A percentile compares a stretch with the other conserved stretches of the same genome.
These are phyloP conservation scores for Novumbra hubbsi DNA, from an alignment of 2,797 vertebrate species.

Conservation along the genomic window DNA sequence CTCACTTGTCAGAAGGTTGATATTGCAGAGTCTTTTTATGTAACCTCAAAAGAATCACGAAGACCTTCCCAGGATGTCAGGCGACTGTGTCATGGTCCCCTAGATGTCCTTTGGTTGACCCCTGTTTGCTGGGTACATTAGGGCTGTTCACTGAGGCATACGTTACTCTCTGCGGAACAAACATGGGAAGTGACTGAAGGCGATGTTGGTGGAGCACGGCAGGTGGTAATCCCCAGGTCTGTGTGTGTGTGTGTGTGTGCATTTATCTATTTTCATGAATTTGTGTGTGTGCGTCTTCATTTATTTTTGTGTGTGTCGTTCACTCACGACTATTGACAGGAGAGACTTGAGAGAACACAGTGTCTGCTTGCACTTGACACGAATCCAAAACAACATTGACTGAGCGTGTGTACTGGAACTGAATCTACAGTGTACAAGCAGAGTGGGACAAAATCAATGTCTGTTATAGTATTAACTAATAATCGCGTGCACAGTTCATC, in stretches of 20 bases:
- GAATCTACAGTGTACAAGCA: neutral
- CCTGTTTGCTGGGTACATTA: neutral
- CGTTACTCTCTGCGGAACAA: neutral
- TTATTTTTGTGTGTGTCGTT: conserved; percentile 1
- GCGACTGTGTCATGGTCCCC: too few species aligned
- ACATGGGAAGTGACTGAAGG: too few species aligned
- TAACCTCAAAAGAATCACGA: too few species aligned
- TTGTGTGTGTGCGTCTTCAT: conserved; percentile 14
- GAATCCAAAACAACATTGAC: neutral
- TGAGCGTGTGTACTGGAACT: neutral
- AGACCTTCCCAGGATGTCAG: too few species aligned
- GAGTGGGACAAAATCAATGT: neutral
- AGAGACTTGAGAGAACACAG: neutral
- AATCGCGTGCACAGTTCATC: neutral
- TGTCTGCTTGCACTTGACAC: neutral
- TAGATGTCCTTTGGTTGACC: too few species aligned
- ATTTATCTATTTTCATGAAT: neutral
- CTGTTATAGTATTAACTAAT: neutral
- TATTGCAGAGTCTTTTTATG: neutral
- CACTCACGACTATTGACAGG: neutral
- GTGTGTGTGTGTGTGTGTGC: conserved; percentile 2
- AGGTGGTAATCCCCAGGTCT: neutral
- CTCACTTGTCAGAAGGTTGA: neutral
- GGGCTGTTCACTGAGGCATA: neutral
- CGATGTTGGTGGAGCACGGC: neutral